Evolutionary conservation across 2,797 vertebrate genomes (phyloP), one percentile per base, ranked within the genome.

Genomic region (Xiphorhynchus erythropygius): DNA sequence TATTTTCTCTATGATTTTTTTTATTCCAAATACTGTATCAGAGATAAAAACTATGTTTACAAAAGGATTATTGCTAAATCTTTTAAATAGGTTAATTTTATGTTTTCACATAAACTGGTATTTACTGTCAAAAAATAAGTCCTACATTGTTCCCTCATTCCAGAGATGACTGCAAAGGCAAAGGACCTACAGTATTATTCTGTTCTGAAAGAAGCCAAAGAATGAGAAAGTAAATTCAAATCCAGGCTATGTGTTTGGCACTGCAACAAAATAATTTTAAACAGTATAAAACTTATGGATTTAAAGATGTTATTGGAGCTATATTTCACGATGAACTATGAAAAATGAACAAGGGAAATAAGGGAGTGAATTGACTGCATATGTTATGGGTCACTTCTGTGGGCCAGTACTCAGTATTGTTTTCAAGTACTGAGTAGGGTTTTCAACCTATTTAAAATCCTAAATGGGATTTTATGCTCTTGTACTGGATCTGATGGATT

Each of bases 11-110:
- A 18, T 21, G 60, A 80, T 83, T 87, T 91, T 39, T 37, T 84
- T 95, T 74, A 93, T 94, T 92, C 52, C 17, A 82, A 92, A 96
- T 67, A 84, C 32, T n/a, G 18, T 64, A 81, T 32, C 62, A 63
- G 60, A 93, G 87, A 91, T 28, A 88, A 84, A 95, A 84, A 77
- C 25, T 78, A 41, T 56, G 65, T 68, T 81, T 92, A 79, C 67
- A 74, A 83, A 94, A 85, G 65, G 24, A 71, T 60, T 74, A 88
- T 73, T 93, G 73, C 46, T 56, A 89, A 87, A 84, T 74, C 68
- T 78, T 82, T 74, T 27, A 64, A 77, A 6, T 39, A 53, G 62
- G 8, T 15, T 76, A 71, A 73, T 93, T 95, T 93, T 94, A 60
- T 91, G 49, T 90, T 55, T 89, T 77, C 68, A 59, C 17, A n/a